These are phyloP conservation scores for Sceloporus tristichus DNA, from an alignment of 2,113 vertebrate species.

Conservation along the genomic window DNA sequence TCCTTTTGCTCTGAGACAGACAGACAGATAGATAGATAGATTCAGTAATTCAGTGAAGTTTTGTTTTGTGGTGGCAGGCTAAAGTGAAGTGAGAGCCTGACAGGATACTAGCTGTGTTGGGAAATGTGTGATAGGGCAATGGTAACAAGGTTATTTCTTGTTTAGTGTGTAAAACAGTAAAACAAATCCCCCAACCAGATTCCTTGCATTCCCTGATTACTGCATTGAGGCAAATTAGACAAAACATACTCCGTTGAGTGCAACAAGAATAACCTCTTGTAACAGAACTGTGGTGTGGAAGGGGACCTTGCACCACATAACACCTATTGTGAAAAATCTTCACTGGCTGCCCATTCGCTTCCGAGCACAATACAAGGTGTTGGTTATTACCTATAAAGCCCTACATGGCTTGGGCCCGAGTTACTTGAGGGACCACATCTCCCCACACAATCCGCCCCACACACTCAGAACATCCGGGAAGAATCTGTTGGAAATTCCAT, in stretches of 20 bases:
- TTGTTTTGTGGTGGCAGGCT: conserved; percentile 24
- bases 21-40: no score
- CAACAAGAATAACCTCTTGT: background rate
- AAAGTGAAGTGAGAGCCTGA: conserved; percentile 20
- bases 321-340: no score
- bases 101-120: background rate
- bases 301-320: background rate
- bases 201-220: background rate
- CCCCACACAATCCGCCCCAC: no score
- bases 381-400: no score
- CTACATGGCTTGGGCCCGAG: no score
- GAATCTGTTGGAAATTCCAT: no score
- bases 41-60: conserved; percentile 2
- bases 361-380: no score
- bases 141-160: conserved; percentile 39
- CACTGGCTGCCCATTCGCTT: no score
- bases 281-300: background rate
- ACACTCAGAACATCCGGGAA: no score
- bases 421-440: no score
- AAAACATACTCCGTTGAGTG: background rate
- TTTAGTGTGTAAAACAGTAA: conserved; percentile 32
- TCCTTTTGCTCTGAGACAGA: background rate
- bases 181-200: conserved; percentile 50
- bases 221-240: conserved; percentile 35
- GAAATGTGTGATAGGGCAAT: conserved; percentile 39